phyloP scores from a whole-genome alignment of 2,888 invertebrate genomes.

The Watsonalla cultraria region DNA sequence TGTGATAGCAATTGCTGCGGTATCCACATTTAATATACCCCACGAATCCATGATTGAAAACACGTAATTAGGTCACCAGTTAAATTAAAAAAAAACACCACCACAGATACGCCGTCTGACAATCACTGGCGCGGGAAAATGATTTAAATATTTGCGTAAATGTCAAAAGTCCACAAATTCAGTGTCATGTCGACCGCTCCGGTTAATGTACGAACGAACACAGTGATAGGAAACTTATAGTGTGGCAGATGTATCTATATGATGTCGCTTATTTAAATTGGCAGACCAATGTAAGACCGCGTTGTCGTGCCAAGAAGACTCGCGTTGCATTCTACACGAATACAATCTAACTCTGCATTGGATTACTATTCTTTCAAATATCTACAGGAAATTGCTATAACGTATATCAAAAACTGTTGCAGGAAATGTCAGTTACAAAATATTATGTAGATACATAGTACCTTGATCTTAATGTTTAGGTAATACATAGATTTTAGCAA shows the following conservation, averaged over 20 bases:
- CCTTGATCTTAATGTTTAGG: no score
- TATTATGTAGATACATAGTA: no score
- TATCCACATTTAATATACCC: slow-evolving; percentile 83
- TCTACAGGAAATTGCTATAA: not conserved
- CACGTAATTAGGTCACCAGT: no score
- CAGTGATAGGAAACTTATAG: slow-evolving; percentile 34
- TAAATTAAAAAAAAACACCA: no score
- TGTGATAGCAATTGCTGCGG: slow-evolving; percentile 81
- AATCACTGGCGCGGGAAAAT: slow-evolving; percentile 5
- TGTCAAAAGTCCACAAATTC: slow-evolving; percentile 20
- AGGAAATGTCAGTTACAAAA: not conserved
- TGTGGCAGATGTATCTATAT: slow-evolving; percentile 36
- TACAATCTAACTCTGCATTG: not conserved
- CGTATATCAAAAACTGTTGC: not conserved
- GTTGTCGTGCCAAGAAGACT: slow-evolving; percentile 67
- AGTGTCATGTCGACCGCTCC: slow-evolving; percentile 34
- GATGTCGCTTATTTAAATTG: slow-evolving; percentile 65
- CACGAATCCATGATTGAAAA: slow-evolving; percentile 82
- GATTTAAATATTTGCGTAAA: slow-evolving; percentile 3
- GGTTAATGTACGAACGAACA: slow-evolving; percentile 33
- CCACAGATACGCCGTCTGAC: no score
- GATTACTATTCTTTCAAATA: not conserved
- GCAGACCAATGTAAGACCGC: slow-evolving; percentile 76
- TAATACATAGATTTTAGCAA: no score
- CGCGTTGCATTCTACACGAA: slow-evolving; percentile 53